phyloP scores from a whole-genome alignment of 2,797 vertebrate species.

The Allobates femoralis region DNA sequence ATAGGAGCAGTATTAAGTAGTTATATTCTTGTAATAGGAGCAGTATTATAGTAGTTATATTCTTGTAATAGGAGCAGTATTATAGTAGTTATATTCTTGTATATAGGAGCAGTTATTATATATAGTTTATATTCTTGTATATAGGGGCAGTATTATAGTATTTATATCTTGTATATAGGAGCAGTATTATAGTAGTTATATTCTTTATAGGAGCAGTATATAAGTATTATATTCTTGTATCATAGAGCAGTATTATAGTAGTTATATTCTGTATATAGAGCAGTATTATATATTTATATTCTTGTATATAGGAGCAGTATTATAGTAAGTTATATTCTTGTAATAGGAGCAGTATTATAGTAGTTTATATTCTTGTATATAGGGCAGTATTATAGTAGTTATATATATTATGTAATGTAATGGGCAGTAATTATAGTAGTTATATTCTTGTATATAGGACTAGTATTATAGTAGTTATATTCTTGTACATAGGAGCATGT shows the following conservation, averaged over 20 bases:
- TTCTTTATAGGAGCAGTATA: slow-evolving; percentile 2
- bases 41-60: too few species aligned
- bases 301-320: slow-evolving; percentile 10
- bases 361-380: too few species aligned
- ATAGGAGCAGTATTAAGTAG: not conserved
- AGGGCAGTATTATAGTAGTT: slow-evolving; percentile 14
- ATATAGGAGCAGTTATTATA: too few species aligned
- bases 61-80: too few species aligned
- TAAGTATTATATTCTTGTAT: not conserved
- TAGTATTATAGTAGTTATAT: slow-evolving; percentile 4
- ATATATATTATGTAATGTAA: too few species aligned
- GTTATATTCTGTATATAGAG: not conserved
- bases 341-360: slow-evolving; percentile 12
- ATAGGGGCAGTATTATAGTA: slow-evolving; percentile 1
- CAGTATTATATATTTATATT: slow-evolving; percentile 11
- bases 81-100: too few species aligned
- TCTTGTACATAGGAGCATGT: not conserved
- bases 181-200: slow-evolving; percentile 19
- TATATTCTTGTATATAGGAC: not conserved
- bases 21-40: not conserved
- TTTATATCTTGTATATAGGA: slow-evolving; percentile 8
- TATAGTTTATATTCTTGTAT: not conserved
- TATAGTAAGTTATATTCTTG: slow-evolving; percentile 19
- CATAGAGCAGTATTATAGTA: slow-evolving; percentile 15
- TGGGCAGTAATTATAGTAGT: too few species aligned